Percentiles rank a stretch among this genome's conserved stretches.
phyloP scores from a whole-genome alignment of 2,888 invertebrate genomes.

The Metallyticus violacea region DNA sequence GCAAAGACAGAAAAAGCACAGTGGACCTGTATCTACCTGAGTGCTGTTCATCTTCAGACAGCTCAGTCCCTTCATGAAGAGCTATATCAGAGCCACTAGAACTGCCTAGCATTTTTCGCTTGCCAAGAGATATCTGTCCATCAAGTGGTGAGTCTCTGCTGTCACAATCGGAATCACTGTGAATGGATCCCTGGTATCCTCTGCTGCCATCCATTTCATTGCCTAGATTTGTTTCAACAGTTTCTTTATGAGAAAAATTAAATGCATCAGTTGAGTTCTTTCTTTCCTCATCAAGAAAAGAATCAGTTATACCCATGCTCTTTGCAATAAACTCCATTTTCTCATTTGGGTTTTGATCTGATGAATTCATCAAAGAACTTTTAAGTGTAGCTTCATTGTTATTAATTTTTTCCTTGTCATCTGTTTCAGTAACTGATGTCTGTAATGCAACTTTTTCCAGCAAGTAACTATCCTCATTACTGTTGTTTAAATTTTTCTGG shows the following conservation, averaged over 20 bases:
- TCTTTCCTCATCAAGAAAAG: conserved; percentile 15
- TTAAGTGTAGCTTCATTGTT: neutral
- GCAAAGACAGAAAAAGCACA: neutral
- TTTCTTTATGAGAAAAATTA: neutral
- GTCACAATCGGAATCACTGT: conserved; percentile 50
- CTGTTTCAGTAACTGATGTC: neutral
- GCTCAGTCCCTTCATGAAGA: conserved; percentile 61
- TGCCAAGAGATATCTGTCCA: conserved; percentile 36
- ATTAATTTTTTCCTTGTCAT: neutral
- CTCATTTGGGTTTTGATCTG: neutral
- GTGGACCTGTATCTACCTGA: conserved; percentile 52
- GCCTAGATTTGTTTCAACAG: neutral
- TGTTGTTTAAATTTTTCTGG: neutral
- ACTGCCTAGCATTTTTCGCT: conserved; percentile 55
- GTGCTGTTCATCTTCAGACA: conserved; percentile 56
- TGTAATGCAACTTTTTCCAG: neutral
- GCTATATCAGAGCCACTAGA: conserved; percentile 64
- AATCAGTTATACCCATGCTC: conserved; percentile 4
- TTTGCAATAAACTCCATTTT: neutral
- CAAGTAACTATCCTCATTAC: neutral
- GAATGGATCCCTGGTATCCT: conserved; percentile 30
- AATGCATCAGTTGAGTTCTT: neutral
- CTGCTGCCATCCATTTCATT: neutral
- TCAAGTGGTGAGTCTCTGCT: conserved; percentile 36
- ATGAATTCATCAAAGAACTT: neutral